phyloP scores from a whole-genome alignment of 1,140 invertebrate species.

The Drosophila murphyi region DNA sequence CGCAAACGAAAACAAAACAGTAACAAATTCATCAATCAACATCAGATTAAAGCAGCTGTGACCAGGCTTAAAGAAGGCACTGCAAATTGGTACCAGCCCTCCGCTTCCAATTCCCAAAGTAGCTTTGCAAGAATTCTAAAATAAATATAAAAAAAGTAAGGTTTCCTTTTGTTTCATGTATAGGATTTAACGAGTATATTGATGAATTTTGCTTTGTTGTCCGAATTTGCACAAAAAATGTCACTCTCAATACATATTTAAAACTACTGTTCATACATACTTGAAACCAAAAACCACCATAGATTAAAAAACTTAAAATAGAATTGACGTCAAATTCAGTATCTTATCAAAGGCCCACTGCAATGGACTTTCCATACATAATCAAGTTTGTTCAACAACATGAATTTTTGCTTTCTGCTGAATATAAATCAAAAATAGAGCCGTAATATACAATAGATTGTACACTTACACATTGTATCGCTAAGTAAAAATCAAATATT shows the following conservation, averaged over 20 bases:
- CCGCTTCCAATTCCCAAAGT: conserved; percentile 9
- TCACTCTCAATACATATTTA: neutral
- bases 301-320: neutral
- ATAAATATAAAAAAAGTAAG: conserved; percentile 1
- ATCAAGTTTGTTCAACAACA: too few relatives aligned
- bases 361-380: too few relatives aligned
- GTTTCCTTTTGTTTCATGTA: neutral
- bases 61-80: conserved; percentile 18
- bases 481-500: too few relatives aligned
- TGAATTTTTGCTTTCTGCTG: too few relatives aligned
- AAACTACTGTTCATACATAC: neutral
- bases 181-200: neutral
- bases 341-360: neutral
- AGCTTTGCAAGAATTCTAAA: conserved; percentile 10
- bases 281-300: neutral
- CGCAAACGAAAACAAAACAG: conserved; percentile 1
- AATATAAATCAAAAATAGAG: too few relatives aligned
- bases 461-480: too few relatives aligned
- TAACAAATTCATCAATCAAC: conserved; percentile 39
- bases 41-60: conserved; percentile 36
- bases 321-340: neutral
- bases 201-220: neutral
- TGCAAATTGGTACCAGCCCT: neutral
- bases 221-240: neutral
- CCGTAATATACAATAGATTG: too few relatives aligned